These are phyloP conservation scores for Plotosus lineatus DNA, from an alignment of 2,113 vertebrate genomes.

Conservation along the genomic window DNA sequence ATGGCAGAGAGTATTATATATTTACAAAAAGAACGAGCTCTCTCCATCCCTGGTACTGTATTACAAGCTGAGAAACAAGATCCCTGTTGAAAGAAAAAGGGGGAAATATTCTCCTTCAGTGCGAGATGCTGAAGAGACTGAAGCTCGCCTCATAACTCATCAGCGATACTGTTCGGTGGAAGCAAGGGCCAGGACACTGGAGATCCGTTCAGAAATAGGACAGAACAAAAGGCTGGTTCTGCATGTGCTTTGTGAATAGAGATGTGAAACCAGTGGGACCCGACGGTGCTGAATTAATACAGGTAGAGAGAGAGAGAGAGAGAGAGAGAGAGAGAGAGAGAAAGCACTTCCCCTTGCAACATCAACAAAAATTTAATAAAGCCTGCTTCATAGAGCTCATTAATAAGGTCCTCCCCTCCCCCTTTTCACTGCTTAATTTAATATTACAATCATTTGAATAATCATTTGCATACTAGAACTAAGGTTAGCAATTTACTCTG, in stretches of 20 bases:
- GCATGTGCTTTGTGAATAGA: slow-evolving; percentile 29
- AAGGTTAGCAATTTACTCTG: slow-evolving; percentile 57
- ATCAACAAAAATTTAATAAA: slow-evolving; percentile 69
- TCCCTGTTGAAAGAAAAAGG: slow-evolving; percentile 26
- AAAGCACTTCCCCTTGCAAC: slow-evolving; percentile 52
- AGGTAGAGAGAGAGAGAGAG: not conserved
- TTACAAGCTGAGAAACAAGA: slow-evolving; percentile 42
- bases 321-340: slow-evolving; percentile 17
- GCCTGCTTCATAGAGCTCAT: slow-evolving; percentile 63
- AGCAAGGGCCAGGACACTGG: slow-evolving; percentile 19
- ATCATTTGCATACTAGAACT: slow-evolving; percentile 74
- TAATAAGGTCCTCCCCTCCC: slow-evolving; percentile 60
- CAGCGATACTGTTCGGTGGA: slow-evolving; percentile 46
- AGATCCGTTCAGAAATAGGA: slow-evolving; percentile 40
- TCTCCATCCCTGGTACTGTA: slow-evolving; percentile 20
- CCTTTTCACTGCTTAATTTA: slow-evolving; percentile 70
- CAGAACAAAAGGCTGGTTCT: slow-evolving; percentile 46
- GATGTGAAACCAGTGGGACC: slow-evolving; percentile 55
- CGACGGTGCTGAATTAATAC: slow-evolving; percentile 60
- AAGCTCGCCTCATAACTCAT: slow-evolving; percentile 44
- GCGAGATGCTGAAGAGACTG: slow-evolving; percentile 27
- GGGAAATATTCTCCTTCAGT: not conserved
- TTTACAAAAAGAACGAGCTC: slow-evolving; percentile 28
- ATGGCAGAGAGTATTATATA: slow-evolving; percentile 37
- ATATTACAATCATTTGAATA: slow-evolving; percentile 73